phyloP scores from a whole-genome alignment of 2,113 vertebrate genomes.

The Sula dactylatra region DNA sequence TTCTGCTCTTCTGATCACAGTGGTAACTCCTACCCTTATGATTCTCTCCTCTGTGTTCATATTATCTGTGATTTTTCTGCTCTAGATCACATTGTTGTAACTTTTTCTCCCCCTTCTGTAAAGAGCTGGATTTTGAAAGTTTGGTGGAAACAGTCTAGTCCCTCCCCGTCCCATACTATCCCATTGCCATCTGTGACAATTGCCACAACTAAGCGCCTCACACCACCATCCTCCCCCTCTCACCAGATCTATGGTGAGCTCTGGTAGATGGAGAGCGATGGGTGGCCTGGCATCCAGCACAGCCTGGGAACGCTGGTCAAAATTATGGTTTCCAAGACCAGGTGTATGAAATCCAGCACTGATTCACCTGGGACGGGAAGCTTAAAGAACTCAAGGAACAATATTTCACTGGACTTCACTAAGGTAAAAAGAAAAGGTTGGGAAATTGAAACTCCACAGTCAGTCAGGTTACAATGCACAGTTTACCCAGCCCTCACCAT shows the following conservation, averaged over 20 bases:
- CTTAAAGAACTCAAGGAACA: not conserved
- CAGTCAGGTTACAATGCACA: not conserved
- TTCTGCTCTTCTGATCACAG: not conserved
- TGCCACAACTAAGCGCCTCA: not conserved
- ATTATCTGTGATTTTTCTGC: not conserved
- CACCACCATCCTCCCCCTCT: not conserved
- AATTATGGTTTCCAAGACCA: not conserved
- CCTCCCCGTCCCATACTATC: not conserved
- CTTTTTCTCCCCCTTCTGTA: not conserved
- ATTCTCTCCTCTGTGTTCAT: not conserved
- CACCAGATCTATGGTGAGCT: accelerated
- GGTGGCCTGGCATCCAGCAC: too few relatives aligned
- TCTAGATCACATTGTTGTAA: not conserved
- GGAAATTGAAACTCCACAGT: not conserved
- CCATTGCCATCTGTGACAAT: not conserved
- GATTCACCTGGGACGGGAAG: not conserved
- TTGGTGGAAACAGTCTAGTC: not conserved
- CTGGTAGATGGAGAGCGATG: not conserved
- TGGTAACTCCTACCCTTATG: not conserved
- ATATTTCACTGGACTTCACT: not conserved
- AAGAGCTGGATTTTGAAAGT: not conserved
- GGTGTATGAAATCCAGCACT: not conserved
- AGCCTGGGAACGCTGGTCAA: accelerated
- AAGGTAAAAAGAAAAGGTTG: not conserved
- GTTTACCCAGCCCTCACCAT: not conserved